Percentiles rank a stretch among this genome's conserved stretches.
Conservation (phyloP, 2,113 vertebrate genomes). For the Cyanoderma ruficeps region DNA sequence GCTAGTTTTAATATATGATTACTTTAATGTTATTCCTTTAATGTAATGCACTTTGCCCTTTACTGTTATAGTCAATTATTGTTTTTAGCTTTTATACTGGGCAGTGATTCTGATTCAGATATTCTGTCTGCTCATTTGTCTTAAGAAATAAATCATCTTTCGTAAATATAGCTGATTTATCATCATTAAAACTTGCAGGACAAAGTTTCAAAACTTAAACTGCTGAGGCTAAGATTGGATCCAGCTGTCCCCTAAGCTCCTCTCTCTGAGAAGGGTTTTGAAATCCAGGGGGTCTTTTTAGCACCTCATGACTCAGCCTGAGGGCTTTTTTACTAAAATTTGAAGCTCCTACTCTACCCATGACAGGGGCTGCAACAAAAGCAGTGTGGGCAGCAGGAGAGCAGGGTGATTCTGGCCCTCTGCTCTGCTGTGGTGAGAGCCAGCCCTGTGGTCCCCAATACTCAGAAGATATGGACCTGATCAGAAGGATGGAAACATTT, state of each 20-base stretch:
- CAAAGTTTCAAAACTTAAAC: neutral
- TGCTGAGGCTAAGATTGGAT: neutral
- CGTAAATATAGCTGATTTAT: neutral
- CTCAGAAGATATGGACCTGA: neutral
- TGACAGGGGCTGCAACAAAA: neutral
- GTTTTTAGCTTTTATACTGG: neutral
- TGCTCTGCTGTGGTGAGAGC: neutral
- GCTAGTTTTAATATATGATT: neutral
- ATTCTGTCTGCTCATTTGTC: neutral
- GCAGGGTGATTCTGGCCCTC: neutral
- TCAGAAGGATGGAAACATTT: neutral
- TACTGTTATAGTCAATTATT: neutral
- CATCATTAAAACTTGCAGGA: neutral
- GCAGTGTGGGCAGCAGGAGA: neutral
- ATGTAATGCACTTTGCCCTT: neutral
- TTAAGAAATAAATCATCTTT: neutral
- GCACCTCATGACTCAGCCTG: neutral
- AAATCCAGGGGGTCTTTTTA: neutral
- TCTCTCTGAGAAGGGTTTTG: neutral
- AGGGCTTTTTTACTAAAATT: neutral
- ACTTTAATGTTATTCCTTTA: neutral
- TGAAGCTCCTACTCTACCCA: neutral
- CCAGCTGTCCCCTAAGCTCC: no score
- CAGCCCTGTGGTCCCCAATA: accelerated
- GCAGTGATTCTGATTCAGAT: neutral